Conservation (phyloP, 2,113 vertebrate species). For the Mirza zaza region DNA sequence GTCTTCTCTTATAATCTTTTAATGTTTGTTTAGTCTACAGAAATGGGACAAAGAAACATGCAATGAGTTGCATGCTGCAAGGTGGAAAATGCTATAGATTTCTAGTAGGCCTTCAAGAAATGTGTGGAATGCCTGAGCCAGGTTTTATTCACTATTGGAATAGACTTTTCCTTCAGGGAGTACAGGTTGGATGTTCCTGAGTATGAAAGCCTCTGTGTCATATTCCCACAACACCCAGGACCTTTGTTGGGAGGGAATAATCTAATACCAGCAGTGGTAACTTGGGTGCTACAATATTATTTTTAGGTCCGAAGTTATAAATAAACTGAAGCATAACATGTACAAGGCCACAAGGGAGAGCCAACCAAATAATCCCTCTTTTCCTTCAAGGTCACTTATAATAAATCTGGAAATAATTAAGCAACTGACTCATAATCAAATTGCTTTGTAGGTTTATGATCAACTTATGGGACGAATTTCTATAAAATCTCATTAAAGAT, state of each 20-base stretch:
- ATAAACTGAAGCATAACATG: neutral
- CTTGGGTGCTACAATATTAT: neutral
- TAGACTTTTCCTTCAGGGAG: neutral
- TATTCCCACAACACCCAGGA: neutral
- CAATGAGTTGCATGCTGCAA: neutral
- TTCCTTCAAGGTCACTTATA: neutral
- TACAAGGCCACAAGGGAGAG: neutral
- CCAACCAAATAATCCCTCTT: neutral
- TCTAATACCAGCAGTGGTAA: neutral
- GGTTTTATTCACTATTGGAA: neutral
- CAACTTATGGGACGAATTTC: neutral
- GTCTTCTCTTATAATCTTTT: neutral
- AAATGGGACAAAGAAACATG: neutral
- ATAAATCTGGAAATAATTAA: neutral
- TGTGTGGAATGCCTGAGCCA: neutral
- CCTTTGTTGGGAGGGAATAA: neutral
- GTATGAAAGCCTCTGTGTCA: neutral
- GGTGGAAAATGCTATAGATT: neutral
- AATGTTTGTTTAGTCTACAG: neutral
- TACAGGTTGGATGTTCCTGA: neutral
- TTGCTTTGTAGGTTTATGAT: neutral
- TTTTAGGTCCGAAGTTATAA: neutral
- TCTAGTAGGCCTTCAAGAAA: neutral
- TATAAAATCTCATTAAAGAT: neutral
- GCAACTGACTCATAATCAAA: neutral